phyloP scores from a whole-genome alignment of 2,797 vertebrate species.

The Hippoglossus hippoglossus region DNA sequence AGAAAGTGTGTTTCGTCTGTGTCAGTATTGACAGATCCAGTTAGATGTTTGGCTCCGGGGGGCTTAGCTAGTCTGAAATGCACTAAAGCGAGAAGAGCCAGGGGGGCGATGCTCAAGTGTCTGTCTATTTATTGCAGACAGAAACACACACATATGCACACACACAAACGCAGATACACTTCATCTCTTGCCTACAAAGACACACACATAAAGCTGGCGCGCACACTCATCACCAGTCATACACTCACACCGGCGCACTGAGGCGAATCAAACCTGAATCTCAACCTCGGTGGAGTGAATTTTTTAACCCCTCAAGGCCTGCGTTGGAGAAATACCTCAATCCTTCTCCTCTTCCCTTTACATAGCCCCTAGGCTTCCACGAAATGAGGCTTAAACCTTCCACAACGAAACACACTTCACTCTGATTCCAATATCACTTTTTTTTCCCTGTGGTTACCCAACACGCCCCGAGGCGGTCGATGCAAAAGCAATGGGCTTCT shows the following conservation, averaged over 20 bases:
- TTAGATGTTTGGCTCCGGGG: slow-evolving; percentile 73
- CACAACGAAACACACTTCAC: slow-evolving; percentile 53
- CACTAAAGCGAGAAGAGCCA: slow-evolving; percentile 76
- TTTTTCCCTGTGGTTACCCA: slow-evolving; percentile 47
- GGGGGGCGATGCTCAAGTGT: slow-evolving; percentile 69
- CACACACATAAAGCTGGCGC: slow-evolving; percentile 30
- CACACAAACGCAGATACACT: slow-evolving; percentile 29
- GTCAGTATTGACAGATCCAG: slow-evolving; percentile 77
- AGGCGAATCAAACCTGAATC: slow-evolving; percentile 64
- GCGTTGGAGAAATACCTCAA: slow-evolving; percentile 48
- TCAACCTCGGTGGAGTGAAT: slow-evolving; percentile 48
- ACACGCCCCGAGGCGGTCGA: slow-evolving; percentile 42
- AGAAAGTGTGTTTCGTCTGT: slow-evolving; percentile 62
- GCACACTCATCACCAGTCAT: slow-evolving; percentile 52
- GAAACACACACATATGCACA: slow-evolving; percentile 31
- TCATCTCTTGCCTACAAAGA: slow-evolving; percentile 38
- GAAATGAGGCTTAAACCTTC: slow-evolving; percentile 64
- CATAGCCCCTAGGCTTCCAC: slow-evolving; percentile 53
- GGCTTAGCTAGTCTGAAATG: slow-evolving; percentile 72
- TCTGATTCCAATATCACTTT: slow-evolving; percentile 56
- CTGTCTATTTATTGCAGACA: slow-evolving; percentile 74
- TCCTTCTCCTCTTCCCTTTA: slow-evolving; percentile 44
- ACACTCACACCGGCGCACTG: slow-evolving; percentile 54
- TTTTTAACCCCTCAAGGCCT: slow-evolving; percentile 63
- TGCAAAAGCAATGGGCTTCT: slow-evolving; percentile 51